phyloP scores from a whole-genome alignment of 2,113 vertebrate species.

The Takifugu bimaculatus region DNA sequence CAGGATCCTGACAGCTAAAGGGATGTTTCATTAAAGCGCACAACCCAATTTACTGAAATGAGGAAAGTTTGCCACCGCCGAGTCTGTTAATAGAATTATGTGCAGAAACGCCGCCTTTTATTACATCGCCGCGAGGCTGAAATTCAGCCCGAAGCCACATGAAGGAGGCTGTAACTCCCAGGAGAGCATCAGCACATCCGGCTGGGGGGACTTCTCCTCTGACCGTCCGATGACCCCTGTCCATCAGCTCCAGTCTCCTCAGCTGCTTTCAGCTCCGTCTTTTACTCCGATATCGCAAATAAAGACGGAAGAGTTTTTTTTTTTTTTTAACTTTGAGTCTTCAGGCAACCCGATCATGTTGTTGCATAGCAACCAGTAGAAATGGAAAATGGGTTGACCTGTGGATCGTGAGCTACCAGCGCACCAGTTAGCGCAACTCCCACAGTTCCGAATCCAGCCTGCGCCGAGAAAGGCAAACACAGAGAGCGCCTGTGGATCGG shows the following conservation, averaged over 20 bases:
- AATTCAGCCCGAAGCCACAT: slow-evolving; percentile 1
- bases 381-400: slow-evolving; percentile 48
- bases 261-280: slow-evolving; percentile 17
- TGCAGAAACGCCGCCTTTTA: slow-evolving; percentile 6
- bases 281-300: slow-evolving; percentile 29
- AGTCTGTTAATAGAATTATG: slow-evolving; percentile 11
- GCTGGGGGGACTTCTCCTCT: too few relatives aligned
- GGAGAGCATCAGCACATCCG: slow-evolving; percentile 2
- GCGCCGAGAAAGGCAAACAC: too few relatives aligned
- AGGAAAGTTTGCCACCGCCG: neutral
- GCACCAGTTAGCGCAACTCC: slow-evolving; percentile 26
- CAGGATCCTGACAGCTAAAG: slow-evolving; percentile 9
- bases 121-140: neutral
- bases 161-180: neutral
- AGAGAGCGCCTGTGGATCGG: too few relatives aligned
- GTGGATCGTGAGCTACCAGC: slow-evolving; percentile 22
- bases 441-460: slow-evolving; percentile 10
- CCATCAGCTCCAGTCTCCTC: slow-evolving; percentile 10
- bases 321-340: slow-evolving; percentile 48
- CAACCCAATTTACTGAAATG: slow-evolving; percentile 29
- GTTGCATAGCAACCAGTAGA: slow-evolving; percentile 61
- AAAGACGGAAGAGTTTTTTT: slow-evolving; percentile 14
- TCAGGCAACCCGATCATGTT: slow-evolving; percentile 15
- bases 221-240: too few relatives aligned
- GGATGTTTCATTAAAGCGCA: slow-evolving; percentile 31